Percentiles rank a stretch among this genome's conserved stretches.
These are phyloP conservation scores for Reinhardtius hippoglossoides DNA, from an alignment of 2,113 vertebrate species.

Conservation along the genomic window DNA sequence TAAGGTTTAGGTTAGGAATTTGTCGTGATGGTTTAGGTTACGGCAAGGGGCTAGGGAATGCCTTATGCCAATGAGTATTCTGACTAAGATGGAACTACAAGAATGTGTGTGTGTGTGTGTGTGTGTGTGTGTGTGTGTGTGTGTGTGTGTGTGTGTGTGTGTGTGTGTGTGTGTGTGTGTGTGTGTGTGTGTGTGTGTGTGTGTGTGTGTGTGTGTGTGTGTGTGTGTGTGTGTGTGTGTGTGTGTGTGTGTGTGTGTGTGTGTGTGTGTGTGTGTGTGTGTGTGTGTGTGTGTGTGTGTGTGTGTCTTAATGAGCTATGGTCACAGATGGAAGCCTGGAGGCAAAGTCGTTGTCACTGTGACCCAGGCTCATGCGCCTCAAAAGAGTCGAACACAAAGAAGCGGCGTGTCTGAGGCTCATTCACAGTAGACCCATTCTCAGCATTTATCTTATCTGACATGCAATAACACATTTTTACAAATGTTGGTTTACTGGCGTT, in stretches of 20 bases:
- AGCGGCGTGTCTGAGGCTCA: not conserved
- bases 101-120: conserved; percentile 2
- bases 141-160: not conserved
- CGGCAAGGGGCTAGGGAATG: no score
- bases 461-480: not conserved
- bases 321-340: conserved; percentile 55
- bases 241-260: not conserved
- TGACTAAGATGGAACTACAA: not conserved
- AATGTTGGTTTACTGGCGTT: not conserved
- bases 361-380: conserved; percentile 14
- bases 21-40: no score
- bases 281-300: conserved; percentile 5
- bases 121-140: conserved; percentile 1
- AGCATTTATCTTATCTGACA: not conserved
- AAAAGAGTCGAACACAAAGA: conserved; percentile 2
- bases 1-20: no score
- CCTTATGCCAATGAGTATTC: no score
- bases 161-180: conserved; percentile 3
- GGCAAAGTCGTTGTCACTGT: conserved; percentile 28
- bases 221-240: not conserved
- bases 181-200: not conserved
- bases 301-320: conserved; percentile 16
- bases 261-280: not conserved
- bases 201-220: conserved; percentile 5
- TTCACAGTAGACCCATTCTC: not conserved